These are phyloP conservation scores for Melopsittacus undulatus DNA, from an alignment of 2,797 vertebrate species.

Conservation along the genomic window DNA sequence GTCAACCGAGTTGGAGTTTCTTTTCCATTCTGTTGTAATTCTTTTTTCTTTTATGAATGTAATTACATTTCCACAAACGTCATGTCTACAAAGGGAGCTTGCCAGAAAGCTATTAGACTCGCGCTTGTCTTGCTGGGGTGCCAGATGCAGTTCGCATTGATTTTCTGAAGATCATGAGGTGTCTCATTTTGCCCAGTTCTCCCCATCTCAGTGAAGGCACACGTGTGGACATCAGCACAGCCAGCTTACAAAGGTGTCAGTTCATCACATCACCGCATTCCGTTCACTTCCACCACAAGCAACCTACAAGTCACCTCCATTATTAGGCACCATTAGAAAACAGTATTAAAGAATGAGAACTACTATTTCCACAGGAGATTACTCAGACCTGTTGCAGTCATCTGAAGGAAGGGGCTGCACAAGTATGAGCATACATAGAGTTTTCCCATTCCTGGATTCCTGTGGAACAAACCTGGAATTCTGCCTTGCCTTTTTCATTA, in stretches of 20 bases:
- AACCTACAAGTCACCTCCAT: neutral
- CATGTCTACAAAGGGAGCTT: constrained; percentile 51
- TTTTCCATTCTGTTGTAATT: constrained; percentile 36
- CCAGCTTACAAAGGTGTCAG: constrained; percentile 26
- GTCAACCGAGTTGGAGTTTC: neutral
- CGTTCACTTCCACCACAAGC: constrained; percentile 11
- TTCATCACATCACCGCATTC: constrained; percentile 21
- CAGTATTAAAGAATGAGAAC: neutral
- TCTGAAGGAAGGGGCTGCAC: constrained; percentile 52
- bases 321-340: constrained; percentile 37
- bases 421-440: constrained; percentile 25
- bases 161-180: constrained; percentile 63
- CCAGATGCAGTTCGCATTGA: constrained; percentile 57
- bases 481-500: constrained; percentile 35
- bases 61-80: constrained; percentile 75
- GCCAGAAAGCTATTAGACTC: constrained; percentile 68
- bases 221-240: neutral
- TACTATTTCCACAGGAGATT: constrained; percentile 44
- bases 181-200: constrained; percentile 59
- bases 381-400: constrained; percentile 56
- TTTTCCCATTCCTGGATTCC: constrained; percentile 66
- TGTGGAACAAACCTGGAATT: constrained; percentile 61
- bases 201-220: neutral
- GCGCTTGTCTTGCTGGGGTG: constrained; percentile 31
- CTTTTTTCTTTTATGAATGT: constrained; percentile 49